Conservation (phyloP, 1,140 invertebrate genomes). For the Procambarus clarkii region DNA sequence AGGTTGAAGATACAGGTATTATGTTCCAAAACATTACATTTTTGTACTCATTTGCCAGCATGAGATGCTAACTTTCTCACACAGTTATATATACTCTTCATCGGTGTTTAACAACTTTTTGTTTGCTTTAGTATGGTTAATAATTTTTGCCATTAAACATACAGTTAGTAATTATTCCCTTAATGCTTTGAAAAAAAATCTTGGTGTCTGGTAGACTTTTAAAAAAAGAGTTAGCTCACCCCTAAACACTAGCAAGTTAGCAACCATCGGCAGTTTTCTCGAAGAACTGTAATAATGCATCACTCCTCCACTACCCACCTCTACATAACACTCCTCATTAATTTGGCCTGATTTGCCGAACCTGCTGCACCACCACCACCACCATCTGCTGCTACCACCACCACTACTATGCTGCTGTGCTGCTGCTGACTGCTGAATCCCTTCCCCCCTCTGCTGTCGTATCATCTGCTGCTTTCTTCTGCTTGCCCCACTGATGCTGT, state of each 20-base stretch:
- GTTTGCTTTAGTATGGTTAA: background rate
- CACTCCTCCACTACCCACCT: background rate
- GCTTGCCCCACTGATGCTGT: conserved; percentile 49
- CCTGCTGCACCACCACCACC: conserved; percentile 35
- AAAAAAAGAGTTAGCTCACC: background rate
- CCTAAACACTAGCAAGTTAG: background rate
- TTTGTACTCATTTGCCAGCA: background rate
- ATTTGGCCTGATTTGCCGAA: conserved; percentile 36
- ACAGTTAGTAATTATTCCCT: background rate
- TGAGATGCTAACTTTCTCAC: background rate
- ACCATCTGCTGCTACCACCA: conserved; percentile 11
- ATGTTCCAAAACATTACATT: background rate
- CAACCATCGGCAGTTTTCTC: background rate
- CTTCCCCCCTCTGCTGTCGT: conserved; percentile 28
- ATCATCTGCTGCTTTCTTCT: conserved; percentile 45
- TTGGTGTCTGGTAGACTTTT: background rate
- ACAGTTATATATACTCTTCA: background rate
- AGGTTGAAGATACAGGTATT: background rate
- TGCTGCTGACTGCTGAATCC: conserved; percentile 41
- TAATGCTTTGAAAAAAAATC: background rate
- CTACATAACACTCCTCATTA: conserved; percentile 15
- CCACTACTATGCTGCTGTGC: conserved; percentile 20
- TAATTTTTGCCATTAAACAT: background rate
- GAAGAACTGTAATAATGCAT: conserved; percentile 7
- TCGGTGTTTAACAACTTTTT: background rate